A percentile compares a stretch with the other conserved stretches of the same genome.
These are phyloP conservation scores for Cygnus olor DNA, from an alignment of 2,797 vertebrate genomes.

Conservation along the genomic window DNA sequence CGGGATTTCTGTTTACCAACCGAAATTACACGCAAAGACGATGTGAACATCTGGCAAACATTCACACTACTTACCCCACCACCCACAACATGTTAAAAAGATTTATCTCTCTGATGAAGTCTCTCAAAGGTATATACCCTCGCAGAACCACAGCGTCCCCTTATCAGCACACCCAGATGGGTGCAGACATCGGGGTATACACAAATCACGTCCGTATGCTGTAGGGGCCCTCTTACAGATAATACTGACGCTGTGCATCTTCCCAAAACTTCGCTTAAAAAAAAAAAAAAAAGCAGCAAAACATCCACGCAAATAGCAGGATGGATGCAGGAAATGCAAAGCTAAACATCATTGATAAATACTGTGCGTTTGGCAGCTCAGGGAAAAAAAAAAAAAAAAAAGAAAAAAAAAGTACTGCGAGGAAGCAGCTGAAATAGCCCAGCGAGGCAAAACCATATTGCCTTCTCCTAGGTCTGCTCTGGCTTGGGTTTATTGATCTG, in stretches of 20 bases:
- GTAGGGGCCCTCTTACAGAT: neutral
- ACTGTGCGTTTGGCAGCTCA: neutral
- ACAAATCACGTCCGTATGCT: conserved; percentile 23
- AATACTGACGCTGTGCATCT: neutral
- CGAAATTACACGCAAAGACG: conserved; percentile 64
- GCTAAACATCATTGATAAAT: neutral
- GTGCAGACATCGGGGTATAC: conserved; percentile 34
- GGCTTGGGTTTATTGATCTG: conserved; percentile 42
- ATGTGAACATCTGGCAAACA: conserved; percentile 69
- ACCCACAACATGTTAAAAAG: conserved; percentile 70
- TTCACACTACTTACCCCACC: conserved; percentile 65
- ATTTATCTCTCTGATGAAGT: conserved; percentile 46
- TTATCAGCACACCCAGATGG: conserved; percentile 60
- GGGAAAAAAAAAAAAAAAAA: neutral
- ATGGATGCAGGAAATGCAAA: neutral
- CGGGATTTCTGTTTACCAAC: conserved; percentile 74
- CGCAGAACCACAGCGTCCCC: conserved; percentile 24
- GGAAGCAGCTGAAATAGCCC: neutral
- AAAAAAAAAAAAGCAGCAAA: neutral
- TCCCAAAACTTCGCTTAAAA: neutral
- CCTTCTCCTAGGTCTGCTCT: conserved; percentile 20
- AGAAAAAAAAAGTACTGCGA: neutral
- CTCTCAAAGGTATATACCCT: conserved; percentile 56
- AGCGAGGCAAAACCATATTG: neutral
- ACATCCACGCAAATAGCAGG: neutral